Evolutionary conservation across 2,113 vertebrate genomes (phyloP).

Genomic region (Paramisgurnus dabryanus): DNA sequence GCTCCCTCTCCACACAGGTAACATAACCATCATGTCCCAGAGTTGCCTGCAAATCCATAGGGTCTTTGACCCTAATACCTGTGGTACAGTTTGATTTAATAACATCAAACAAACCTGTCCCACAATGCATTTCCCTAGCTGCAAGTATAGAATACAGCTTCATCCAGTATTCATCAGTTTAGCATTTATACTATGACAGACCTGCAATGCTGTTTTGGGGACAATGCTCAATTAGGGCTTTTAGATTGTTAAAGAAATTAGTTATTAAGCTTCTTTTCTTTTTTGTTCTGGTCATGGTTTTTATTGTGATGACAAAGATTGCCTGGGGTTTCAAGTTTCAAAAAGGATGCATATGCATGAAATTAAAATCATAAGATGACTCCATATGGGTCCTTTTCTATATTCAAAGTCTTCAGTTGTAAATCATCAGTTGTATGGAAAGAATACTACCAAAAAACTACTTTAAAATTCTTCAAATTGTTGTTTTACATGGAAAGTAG

Average conservation of each 20-base stretch:
- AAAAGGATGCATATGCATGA: too few species aligned
- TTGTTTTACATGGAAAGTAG: too few species aligned
- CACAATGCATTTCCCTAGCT: conserved; percentile 21
- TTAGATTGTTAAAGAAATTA: neutral
- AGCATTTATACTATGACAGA: conserved; percentile 17
- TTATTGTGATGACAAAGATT: too few species aligned
- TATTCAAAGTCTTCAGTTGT: too few species aligned
- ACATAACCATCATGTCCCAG: conserved; percentile 40
- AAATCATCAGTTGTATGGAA: too few species aligned
- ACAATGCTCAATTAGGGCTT: neutral
- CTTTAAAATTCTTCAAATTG: too few species aligned
- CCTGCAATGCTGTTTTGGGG: conserved; percentile 4
- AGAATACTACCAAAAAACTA: too few species aligned
- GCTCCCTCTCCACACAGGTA: conserved; percentile 88
- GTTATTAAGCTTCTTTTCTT: too few species aligned
- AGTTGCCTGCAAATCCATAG: conserved; percentile 60
- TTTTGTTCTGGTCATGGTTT: too few species aligned
- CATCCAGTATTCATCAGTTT: neutral
- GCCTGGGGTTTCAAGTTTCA: too few species aligned
- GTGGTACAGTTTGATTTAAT: conserved; percentile 64
- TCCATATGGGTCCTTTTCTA: too few species aligned
- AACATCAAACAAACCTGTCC: conserved; percentile 56
- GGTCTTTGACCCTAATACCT: conserved; percentile 52
- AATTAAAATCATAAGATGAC: too few species aligned
- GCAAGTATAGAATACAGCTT: neutral